Conservation (phyloP, 2,888 invertebrate genomes). For the Drosophila niveifrons region DNA sequence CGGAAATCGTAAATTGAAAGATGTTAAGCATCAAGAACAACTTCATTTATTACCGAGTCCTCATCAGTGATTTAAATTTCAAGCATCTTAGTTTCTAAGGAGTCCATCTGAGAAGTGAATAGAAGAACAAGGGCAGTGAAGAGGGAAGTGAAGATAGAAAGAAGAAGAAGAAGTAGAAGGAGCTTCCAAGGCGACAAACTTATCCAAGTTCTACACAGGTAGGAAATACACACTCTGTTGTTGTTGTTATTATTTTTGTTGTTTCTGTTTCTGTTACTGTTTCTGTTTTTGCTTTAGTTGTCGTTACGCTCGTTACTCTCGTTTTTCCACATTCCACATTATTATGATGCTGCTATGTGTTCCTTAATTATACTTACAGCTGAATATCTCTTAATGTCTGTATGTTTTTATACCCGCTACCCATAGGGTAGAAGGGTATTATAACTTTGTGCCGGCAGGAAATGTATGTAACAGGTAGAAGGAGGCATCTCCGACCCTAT, state of each 20-base stretch:
- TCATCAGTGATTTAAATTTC: neutral
- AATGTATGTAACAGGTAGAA: too few relatives aligned
- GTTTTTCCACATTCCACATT: slow-evolving; percentile 3
- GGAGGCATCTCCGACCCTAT: too few relatives aligned
- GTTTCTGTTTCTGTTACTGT: slow-evolving; percentile 2
- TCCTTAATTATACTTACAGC: slow-evolving; percentile 4
- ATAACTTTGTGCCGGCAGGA: too few relatives aligned
- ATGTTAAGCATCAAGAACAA: slow-evolving; percentile 7
- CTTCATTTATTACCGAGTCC: neutral
- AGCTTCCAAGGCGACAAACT: slow-evolving; percentile 12
- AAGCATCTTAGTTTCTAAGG: slow-evolving; percentile 11
- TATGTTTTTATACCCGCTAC: slow-evolving; percentile 15
- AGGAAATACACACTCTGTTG: slow-evolving; percentile 5
- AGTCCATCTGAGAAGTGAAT: neutral
- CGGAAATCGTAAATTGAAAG: neutral
- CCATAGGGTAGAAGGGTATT: too few relatives aligned
- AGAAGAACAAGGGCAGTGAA: neutral
- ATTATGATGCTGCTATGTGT: slow-evolving; percentile 11
- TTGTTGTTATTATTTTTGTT: neutral
- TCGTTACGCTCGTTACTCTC: slow-evolving; percentile 6
- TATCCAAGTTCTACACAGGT: slow-evolving; percentile 5
- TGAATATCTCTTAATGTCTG: neutral
- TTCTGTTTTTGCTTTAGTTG: slow-evolving; percentile 4
- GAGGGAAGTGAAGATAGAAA: neutral
- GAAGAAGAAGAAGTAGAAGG: neutral